Evolutionary conservation across 2,113 vertebrate species (phyloP).

Genomic region (Varanus salvator): DNA sequence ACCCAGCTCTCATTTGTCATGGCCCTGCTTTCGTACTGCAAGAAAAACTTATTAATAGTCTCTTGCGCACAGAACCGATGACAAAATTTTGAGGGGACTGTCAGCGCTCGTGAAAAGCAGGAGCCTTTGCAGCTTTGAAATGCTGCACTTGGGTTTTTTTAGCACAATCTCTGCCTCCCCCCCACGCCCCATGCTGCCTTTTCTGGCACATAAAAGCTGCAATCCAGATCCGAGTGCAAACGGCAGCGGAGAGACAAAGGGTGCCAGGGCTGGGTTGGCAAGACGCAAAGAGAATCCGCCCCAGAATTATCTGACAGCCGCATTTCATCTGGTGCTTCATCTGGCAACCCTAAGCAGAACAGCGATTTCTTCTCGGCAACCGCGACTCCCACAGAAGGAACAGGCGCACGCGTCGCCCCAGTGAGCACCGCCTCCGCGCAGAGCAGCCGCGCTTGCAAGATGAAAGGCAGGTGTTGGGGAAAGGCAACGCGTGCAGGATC

Average conservation of each 20-base stretch:
- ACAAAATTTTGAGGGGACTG: constrained; percentile 33
- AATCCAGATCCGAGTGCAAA: background rate
- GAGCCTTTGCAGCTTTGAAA: constrained; percentile 23
- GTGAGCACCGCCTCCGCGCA: background rate
- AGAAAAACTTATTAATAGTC: constrained; percentile 31
- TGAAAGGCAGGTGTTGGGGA: background rate
- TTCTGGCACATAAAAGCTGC: constrained; percentile 27
- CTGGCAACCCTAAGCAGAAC: constrained; percentile 15
- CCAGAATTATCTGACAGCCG: constrained; percentile 31
- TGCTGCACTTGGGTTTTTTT: background rate
- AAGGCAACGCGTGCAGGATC: background rate
- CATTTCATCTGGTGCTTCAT: background rate
- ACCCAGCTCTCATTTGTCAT: background rate
- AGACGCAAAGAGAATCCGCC: background rate
- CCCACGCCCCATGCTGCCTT: background rate
- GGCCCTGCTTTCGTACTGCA: background rate
- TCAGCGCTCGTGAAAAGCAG: background rate
- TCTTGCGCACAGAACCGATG: background rate
- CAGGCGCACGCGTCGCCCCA: no score
- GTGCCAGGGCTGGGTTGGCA: background rate
- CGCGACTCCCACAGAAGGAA: background rate
- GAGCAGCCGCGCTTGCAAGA: background rate
- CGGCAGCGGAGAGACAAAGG: background rate
- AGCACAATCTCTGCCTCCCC: background rate
- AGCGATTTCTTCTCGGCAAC: fast-evolving